Base-by-base conservation (phyloP, 64 coral and sea anemone genomes). In the Trachythela sp. region DNA sequence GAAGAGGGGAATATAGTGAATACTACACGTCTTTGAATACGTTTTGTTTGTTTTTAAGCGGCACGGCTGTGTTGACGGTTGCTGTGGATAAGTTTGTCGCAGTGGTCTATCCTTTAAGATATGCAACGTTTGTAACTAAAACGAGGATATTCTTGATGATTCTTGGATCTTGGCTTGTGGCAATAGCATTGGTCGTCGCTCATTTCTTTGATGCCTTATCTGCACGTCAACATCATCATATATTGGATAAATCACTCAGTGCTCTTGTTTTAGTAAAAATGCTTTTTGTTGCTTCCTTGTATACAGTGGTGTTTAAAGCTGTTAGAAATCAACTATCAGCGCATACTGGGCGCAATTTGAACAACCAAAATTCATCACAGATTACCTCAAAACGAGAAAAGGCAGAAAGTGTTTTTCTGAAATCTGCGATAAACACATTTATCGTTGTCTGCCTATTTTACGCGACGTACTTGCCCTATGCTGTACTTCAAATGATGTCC, bases 21-120 rank as follows among this genome's bases (percentile, higher is more conserved):
- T 80, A 80, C 37, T 80, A 80, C 75, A 80, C 75, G 31, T 80
- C 75, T 18, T 18, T 80, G 37, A 80, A 80, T 38, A 80, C 75
- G 2, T 80, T 80, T 80, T 80, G 75, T 35, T 80, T 80, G 32
- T 80, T 80, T 80, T 35, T 35, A 2, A 80, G 75, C 18, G 75
- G 75, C 31, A 80, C 75, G 30, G 75, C 75, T 38, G 75, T 80
- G 33, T 39, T 80, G 20, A 80, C 75, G 20, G 37, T 80, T 5
- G 75, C 75, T 39, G 37, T 80, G 30, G 75, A 80, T 29, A 80
- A 36, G 37, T 80, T 80, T 36, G 37, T 80, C 33, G 75, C 75
- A 0, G 75, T 80, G 2, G 34, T 80, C 27, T 80, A 37, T 80
- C 75, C 75, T 35, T 80, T 80, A 39, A 35, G 75, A 15, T 80